Base-by-base conservation (phyloP, 2,888 invertebrate genomes). In the Rotaria magnacalcarata region DNA sequence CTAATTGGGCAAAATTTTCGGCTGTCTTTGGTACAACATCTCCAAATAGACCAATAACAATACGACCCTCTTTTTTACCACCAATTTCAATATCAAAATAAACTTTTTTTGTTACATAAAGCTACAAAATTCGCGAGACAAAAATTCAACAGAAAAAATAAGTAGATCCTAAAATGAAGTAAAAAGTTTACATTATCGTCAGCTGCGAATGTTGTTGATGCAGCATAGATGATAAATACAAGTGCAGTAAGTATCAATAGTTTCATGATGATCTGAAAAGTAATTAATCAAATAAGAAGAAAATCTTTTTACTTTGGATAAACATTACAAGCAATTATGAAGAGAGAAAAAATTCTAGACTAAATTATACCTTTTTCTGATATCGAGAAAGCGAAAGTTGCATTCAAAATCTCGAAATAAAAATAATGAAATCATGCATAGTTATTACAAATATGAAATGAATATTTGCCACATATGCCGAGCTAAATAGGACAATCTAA, bases 21-120 rank as follows among this genome's bases (percentile, higher is more conserved):
- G 94, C 95, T 0, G 96, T 94, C 90, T 94, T 95, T 3, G 96
- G 96, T 0, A 94, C 95, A 85, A 94, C 91, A 88, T 96, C 94
- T 0, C 96, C 96, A 92, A 96, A 96, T n/a, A 97, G 92, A 60
- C 85, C 87, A 75, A 87, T 87, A 14, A 87, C 87, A 74, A 87
- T 74, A 60, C 87, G 43, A 58, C 87, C 87, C 54, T 24, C 84
- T n/a, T 52, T 60, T 56, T 87, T 50, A 41, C 74, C 85, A 21
- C 87, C 87, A 43, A 87, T 84, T 85, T 60, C 85, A 27, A 87
- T 85, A 80, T 87, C 87, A 50, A 87, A 87, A 74, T 80, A 87
- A 34, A 87, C 87, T 74, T 87, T 87, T 84, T 87, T 84, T 41
- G 87, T 87, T 21, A 87, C 87, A 85, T 86, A 84, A 41, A 86